Base-by-base conservation (phyloP, 2,888 invertebrate genomes). In the Megastigmus dorsalis region DNA sequence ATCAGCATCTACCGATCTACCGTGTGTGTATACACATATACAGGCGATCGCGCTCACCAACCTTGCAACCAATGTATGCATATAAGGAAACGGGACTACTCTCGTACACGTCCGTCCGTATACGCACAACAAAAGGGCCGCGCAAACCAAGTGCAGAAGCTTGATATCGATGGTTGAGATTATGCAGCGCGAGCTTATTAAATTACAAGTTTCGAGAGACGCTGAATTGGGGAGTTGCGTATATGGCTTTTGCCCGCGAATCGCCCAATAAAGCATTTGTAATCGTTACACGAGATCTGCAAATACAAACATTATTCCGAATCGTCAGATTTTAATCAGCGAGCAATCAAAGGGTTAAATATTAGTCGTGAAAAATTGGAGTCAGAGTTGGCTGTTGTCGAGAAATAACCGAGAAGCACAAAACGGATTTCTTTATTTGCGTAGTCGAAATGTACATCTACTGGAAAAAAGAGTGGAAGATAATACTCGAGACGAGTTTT, bases 181-280 rank as follows among this genome's bases (percentile, higher is more conserved):
- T 52, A 55, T 55, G 36, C 20, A 36, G n/a, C n/a, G n/a, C n/a
- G n/a, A 20, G 30, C 55, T 55, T 55, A 28, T 52, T 52, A 36
- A 36, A 55, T 55, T 55, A 36, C 36, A 13, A 1, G 2, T 2
- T 13, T 26, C 4, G 3, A 15, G n/a, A 52, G 9, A n/a, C n/a
- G n/a, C n/a, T n/a, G n/a, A n/a, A n/a, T n/a, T n/a, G n/a, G n/a
- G n/a, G n/a, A n/a, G n/a, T n/a, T n/a, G n/a, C n/a, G n/a, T n/a
- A n/a, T n/a, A n/a, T n/a, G n/a, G n/a, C n/a, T n/a, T n/a, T n/a
- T n/a, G n/a, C n/a, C n/a, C n/a, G n/a, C n/a, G n/a, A n/a, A n/a
- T n/a, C n/a, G n/a, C n/a, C n/a, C n/a, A n/a, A n/a, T n/a, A n/a
- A n/a, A n/a, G n/a, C n/a, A n/a, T n/a, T n/a, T n/a, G n/a, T n/a